Percentiles rank a stretch among this genome's conserved stretches.
Evolutionary conservation across 2,888 invertebrate species (phyloP).

Genomic region (Agriotes lineatus): DNA sequence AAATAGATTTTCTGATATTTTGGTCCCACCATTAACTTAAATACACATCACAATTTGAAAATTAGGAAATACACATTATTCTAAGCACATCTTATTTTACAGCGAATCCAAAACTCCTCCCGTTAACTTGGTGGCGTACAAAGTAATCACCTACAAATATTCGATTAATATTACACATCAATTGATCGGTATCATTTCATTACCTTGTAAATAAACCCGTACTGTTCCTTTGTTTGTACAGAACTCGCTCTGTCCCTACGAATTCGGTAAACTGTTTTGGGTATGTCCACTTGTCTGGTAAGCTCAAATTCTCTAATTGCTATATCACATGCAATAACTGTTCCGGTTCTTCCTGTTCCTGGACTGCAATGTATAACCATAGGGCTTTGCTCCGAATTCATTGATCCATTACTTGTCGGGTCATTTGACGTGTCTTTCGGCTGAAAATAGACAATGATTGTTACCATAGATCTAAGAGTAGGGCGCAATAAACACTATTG

Average conservation of each 20-base stretch:
- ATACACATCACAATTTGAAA: conserved; percentile 35
- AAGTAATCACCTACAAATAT: conserved; percentile 81
- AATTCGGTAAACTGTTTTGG: conserved; percentile 85
- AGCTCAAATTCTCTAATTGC: conserved; percentile 89
- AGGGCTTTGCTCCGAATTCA: conserved; percentile 71
- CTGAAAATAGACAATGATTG: too few species aligned
- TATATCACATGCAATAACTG: conserved; percentile 87
- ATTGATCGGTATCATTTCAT: conserved; percentile 26
- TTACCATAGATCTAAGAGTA: too few species aligned
- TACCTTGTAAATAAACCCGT: conserved; percentile 92
- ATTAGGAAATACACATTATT: conserved; percentile 21
- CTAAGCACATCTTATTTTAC: conserved; percentile 47
- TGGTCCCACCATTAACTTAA: conserved; percentile 22
- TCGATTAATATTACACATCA: too few species aligned
- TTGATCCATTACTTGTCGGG: conserved; percentile 49
- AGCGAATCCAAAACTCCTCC: conserved; percentile 76
- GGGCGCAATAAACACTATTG: too few species aligned
- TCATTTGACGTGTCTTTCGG: background rate
- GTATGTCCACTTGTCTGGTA: conserved; percentile 85
- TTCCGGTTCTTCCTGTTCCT: conserved; percentile 91
- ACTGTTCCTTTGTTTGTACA: conserved; percentile 92
- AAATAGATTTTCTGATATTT: conserved; percentile 9
- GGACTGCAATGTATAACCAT: conserved; percentile 89
- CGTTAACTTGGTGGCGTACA: conserved; percentile 87
- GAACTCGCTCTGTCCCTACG: conserved; percentile 90